Evolutionary conservation across 2,888 invertebrate species (phyloP), one percentile per base, ranked within the genome.

Genomic region (Vannuccia rotundouncinata): DNA sequence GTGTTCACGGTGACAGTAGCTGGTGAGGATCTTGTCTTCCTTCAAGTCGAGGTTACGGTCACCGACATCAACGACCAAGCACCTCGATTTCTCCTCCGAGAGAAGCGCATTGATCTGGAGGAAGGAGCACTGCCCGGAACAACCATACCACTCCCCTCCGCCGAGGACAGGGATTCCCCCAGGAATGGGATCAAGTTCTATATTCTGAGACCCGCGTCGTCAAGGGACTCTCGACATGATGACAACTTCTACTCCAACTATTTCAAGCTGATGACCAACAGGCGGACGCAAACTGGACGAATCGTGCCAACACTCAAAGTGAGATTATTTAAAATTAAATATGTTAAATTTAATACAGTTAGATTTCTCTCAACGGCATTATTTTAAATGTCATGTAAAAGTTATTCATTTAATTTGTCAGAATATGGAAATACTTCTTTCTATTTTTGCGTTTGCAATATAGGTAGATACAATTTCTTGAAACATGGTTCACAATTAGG

Each of bases 61-160:
- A 66, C 22, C 66, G 66, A 66, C 25, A 27, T 66, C 22, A 66
- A 66, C 25, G 66, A 66, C 25, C 13, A 66, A 27, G 66, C 25
- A 22, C 66, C 66, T n/a, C 66, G 66, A 22, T 66, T 66, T 22
- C 66, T 66, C 66, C 66, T 66, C 25, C 66, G 66, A 2, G 66
- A 66, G 66, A 66, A 66, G 22, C 66, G 22, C 10, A 22, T 66
- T 27, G 13, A 66, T 27, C 2, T 66, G 2, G 66, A 66, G 66
- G 66, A 66, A 22, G 66, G 66, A n/a, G 22, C 66, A n/a, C 66
- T 66, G 2, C 66, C 66, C 13, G 66, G 66, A 66, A 66, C 66
- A 66, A 66, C 10, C 2, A 66, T 66, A 5, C 5, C 66, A 2
- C 66, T 66, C 10, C 66, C 66, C 25, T 5, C 66, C 25, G 66